Evolutionary conservation across 1,140 invertebrate genomes (phyloP), one percentile per base, ranked within the genome.

Genomic region (Drosophila kikkawai): DNA sequence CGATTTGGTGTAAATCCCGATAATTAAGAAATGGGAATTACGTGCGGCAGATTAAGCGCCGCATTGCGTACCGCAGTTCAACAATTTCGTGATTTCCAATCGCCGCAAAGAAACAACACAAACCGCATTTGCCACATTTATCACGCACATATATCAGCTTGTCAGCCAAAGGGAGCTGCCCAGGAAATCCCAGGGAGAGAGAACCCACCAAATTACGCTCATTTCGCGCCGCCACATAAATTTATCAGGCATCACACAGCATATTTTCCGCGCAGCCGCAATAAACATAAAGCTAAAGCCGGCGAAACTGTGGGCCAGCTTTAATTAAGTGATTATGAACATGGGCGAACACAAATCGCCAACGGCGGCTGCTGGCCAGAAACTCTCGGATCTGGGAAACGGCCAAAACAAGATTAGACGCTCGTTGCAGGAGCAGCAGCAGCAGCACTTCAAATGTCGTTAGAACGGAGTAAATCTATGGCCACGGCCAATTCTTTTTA

Each of bases 321-420:
- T 88, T 88, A 88, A 88, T 88, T 88, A 88, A 88, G 85, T 90
- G 85, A 88, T 88, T 85, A 88, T 88, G 84, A 79, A 65, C 80
- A 80, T 80, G 76, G 53, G 59, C 59, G 70, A 86, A 86, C 67
- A 87, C 76, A 75, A 79, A 74, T 74, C 45, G 70, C 70, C 70
- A 85, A 69, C 60, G 80, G 81, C 80, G 76, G 81, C 75, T 45
- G 57, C n/a, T 48, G 57, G 59, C 41, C 63, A 22, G 44, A 57
- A n/a, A 32, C 34, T 29, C 55, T 59, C 69, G 70, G 70, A 74
- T 73, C 68, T 59, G 70, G 64, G 39, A 81, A 84, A 69, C 57
- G 61, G 66, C 63, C 53, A 78, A 75, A 70, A 90, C 84, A 75
- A 80, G 84, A 90, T 88, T 88, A 88, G 80, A 69, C 57, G 83